A percentile compares a stretch with the other conserved stretches of the same genome.
phyloP scores from a whole-genome alignment of 2,888 invertebrate species.

The Cephus pulcher region DNA sequence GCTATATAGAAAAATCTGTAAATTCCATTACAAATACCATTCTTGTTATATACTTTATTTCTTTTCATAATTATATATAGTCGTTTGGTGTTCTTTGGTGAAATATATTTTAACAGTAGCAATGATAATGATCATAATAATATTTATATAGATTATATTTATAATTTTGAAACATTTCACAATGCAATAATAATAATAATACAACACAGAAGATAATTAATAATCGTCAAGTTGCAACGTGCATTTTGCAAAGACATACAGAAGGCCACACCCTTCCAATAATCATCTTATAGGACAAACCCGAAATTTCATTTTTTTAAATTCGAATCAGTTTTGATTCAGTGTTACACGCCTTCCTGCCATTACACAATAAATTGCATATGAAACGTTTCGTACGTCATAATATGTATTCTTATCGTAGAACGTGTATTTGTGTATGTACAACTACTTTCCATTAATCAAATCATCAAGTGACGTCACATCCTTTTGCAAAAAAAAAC shows the following conservation, averaged over 20 bases:
- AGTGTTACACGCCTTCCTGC: not conserved
- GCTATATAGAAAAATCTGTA: not conserved
- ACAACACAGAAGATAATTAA: not conserved
- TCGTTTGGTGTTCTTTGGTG: slow-evolving; percentile 5
- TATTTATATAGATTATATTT: slow-evolving; percentile 2
- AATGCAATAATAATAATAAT: not conserved
- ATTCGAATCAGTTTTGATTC: not conserved
- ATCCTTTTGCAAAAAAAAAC: not conserved
- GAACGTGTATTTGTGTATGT: not conserved
- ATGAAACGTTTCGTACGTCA: not conserved
- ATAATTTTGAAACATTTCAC: not conserved
- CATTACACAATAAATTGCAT: not conserved
- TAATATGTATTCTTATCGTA: not conserved
- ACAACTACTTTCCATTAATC: not conserved
- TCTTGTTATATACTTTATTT: slow-evolving; percentile 1
- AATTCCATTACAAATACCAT: not conserved
- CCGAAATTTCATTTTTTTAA: not conserved
- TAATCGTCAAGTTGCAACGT: not conserved
- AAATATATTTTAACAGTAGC: slow-evolving; percentile 1
- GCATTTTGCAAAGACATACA: not conserved
- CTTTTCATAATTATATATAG: not conserved
- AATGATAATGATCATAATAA: not conserved
- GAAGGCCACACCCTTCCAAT: not conserved
- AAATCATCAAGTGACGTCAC: not conserved
- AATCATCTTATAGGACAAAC: not conserved